A percentile compares a stretch with the other conserved stretches of the same genome.
phyloP scores from a whole-genome alignment of 2,888 invertebrate species.

The Gymnocheta viridis region DNA sequence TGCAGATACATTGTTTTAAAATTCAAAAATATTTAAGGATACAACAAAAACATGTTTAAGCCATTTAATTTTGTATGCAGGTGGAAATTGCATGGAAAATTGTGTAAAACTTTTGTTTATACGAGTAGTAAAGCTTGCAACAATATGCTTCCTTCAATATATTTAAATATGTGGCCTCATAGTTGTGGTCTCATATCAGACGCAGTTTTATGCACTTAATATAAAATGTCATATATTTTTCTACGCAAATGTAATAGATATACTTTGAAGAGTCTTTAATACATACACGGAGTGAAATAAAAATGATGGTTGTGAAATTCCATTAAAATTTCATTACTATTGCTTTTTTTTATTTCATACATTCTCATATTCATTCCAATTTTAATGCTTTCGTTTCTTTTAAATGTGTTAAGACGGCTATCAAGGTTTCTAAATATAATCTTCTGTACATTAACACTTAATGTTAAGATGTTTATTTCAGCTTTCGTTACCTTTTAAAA shows the following conservation, averaged over 20 bases:
- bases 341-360: neutral
- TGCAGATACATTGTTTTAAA: slow-evolving; percentile 22
- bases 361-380: neutral
- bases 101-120: neutral
- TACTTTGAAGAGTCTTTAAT: neutral
- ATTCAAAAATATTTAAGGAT: neutral
- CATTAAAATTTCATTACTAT: slow-evolving; percentile 41
- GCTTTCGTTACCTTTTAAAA: neutral
- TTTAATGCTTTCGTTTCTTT: slow-evolving; percentile 12
- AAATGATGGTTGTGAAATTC: neutral
- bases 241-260: neutral
- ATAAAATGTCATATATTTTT: slow-evolving; percentile 2
- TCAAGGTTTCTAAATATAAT: slow-evolving; percentile 5
- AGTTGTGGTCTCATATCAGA: neutral
- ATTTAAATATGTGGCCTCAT: neutral
- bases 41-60: neutral
- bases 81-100: slow-evolving; percentile 1
- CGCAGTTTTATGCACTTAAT: neutral
- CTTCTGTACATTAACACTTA: neutral
- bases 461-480: neutral
- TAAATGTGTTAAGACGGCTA: neutral
- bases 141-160: neutral
- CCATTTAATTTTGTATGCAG: neutral
- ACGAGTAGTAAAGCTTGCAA: neutral
- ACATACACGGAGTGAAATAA: neutral